A percentile compares a stretch with the other conserved stretches of the same genome.
These are phyloP conservation scores for Gallirallus australis DNA, from an alignment of 2,797 vertebrate genomes.

Conservation along the genomic window DNA sequence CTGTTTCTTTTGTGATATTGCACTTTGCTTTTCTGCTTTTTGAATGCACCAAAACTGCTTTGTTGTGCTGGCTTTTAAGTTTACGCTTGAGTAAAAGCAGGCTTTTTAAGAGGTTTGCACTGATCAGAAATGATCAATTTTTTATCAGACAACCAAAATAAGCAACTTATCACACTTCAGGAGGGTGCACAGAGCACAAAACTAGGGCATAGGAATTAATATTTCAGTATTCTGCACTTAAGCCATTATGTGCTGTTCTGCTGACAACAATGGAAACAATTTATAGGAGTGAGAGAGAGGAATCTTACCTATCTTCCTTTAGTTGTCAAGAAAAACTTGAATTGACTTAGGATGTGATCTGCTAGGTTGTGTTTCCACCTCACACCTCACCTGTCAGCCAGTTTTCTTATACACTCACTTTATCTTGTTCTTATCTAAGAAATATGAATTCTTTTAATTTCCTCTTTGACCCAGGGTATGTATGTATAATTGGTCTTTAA, in stretches of 20 bases:
- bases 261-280: not conserved
- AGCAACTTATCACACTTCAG: slow-evolving; percentile 42
- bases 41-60: not conserved
- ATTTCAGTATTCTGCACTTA: slow-evolving; percentile 72
- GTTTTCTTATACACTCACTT: not conserved
- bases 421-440: not conserved
- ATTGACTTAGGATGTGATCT: not conserved
- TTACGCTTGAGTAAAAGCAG: slow-evolving; percentile 53
- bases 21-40: not conserved
- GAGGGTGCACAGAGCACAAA: slow-evolving; percentile 45
- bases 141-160: slow-evolving; percentile 76
- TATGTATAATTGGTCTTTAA: not conserved
- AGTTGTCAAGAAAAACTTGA: not conserved
- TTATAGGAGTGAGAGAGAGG: not conserved
- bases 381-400: not conserved
- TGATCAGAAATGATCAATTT: slow-evolving; percentile 74
- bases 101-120: slow-evolving; percentile 51
- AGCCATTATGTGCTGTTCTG: not conserved
- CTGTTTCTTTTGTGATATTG: slow-evolving; percentile 3
- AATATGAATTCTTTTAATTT: not conserved
- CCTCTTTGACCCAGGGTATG: not conserved
- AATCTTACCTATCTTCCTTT: not conserved
- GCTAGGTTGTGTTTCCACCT: not conserved
- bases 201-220: slow-evolving; percentile 67
- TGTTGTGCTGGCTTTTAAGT: slow-evolving; percentile 18